A percentile compares a stretch with the other conserved stretches of the same genome.
phyloP scores from a whole-genome alignment of 2,797 vertebrate genomes.

The Falco biarmicus region DNA sequence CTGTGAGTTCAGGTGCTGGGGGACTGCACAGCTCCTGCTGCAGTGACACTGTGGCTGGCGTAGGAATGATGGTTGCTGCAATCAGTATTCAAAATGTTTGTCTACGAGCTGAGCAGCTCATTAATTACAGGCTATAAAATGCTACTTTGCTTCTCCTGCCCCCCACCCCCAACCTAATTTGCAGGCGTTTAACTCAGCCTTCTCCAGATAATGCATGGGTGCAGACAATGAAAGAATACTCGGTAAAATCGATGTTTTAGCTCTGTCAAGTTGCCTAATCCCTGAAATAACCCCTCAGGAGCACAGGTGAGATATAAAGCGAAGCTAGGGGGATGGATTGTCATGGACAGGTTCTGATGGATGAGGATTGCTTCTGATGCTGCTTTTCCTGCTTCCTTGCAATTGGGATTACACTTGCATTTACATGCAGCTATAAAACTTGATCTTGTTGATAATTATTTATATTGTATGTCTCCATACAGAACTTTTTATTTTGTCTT shows the following conservation, averaged over 20 bases:
- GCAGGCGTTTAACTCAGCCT: background rate
- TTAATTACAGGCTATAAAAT: slow-evolving; percentile 62
- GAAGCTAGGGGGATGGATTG: background rate
- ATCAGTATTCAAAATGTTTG: slow-evolving; percentile 59
- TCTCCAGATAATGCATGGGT: background rate
- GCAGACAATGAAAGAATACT: background rate
- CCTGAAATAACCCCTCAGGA: background rate
- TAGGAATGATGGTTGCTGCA: background rate
- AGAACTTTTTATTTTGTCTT: background rate
- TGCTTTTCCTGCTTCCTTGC: background rate
- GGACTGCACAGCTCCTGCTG: background rate
- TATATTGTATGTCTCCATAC: background rate
- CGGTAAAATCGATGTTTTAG: background rate
- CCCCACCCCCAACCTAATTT: background rate
- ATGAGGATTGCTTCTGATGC: background rate
- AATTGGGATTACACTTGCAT: background rate
- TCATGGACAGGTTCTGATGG: background rate
- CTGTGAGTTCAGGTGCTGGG: background rate
- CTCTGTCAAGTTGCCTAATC: background rate
- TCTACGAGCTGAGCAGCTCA: slow-evolving; percentile 30
- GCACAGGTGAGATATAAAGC: background rate
- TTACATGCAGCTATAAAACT: background rate
- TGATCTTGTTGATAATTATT: background rate
- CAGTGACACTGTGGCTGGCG: background rate
- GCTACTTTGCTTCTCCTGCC: slow-evolving; percentile 12